Evolutionary conservation across 2,888 invertebrate genomes (phyloP).

Genomic region (Ceriagrion tenellum): DNA sequence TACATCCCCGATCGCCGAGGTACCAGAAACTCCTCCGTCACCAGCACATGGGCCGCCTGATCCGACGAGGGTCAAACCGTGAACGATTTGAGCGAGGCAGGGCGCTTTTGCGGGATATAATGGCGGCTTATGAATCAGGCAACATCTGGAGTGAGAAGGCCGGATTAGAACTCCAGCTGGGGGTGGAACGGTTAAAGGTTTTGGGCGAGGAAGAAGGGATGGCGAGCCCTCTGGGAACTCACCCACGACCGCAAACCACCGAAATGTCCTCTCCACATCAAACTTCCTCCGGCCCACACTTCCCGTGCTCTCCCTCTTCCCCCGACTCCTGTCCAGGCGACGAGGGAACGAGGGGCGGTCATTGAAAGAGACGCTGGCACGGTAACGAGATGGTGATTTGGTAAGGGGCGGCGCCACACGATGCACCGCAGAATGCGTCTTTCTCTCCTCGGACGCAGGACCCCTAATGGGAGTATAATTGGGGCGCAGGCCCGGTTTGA

Average conservation of each 20-base stretch:
- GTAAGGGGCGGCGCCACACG: neutral
- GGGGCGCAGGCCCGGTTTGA: neutral
- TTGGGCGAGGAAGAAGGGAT: too few relatives aligned
- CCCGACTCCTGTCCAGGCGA: too few relatives aligned
- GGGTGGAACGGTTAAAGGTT: too few relatives aligned
- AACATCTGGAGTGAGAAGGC: neutral
- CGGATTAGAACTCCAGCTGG: neutral
- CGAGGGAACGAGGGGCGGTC: neutral
- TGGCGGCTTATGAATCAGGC: conserved; percentile 40
- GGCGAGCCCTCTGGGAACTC: too few relatives aligned
- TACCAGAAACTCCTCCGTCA: too few relatives aligned
- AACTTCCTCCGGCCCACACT: neutral
- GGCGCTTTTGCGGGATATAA: conserved; percentile 6
- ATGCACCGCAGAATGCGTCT: neutral
- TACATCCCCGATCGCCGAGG: too few relatives aligned
- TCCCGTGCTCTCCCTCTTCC: neutral
- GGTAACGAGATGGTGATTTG: conserved; percentile 1
- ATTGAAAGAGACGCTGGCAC: neutral
- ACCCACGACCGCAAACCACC: too few relatives aligned
- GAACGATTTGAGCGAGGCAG: neutral
- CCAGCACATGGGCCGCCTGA: neutral
- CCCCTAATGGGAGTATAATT: neutral
- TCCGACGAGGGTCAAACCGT: neutral
- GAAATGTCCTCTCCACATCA: too few relatives aligned
- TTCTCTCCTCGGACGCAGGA: neutral